phyloP scores from a whole-genome alignment of 2,113 vertebrate species.

The Zapornia atra region DNA sequence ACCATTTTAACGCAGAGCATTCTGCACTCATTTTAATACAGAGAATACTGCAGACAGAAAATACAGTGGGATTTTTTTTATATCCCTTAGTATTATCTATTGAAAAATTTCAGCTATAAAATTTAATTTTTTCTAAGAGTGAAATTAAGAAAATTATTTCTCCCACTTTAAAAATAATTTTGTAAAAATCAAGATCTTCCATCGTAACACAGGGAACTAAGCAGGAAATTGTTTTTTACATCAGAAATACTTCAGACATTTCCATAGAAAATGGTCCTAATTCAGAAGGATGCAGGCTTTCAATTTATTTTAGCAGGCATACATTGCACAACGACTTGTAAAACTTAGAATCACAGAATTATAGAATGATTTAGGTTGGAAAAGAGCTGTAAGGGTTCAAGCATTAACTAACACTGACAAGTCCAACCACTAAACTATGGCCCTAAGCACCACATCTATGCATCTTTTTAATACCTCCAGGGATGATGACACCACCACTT shows the following conservation, averaged over 20 bases:
- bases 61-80: not conserved
- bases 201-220: not conserved
- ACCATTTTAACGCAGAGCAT: not conserved
- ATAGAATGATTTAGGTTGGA: not conserved
- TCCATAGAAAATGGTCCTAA: not conserved
- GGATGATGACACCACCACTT: too few relatives aligned
- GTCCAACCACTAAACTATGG: not conserved
- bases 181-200: not conserved
- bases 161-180: not conserved
- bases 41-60: not conserved
- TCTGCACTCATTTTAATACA: not conserved
- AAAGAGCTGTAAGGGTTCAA: not conserved
- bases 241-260: not conserved
- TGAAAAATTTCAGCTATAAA: not conserved
- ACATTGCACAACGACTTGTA: not conserved
- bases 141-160: not conserved
- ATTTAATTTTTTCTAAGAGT: not conserved
- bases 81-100: not conserved
- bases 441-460: not conserved
- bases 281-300: not conserved
- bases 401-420: not conserved
- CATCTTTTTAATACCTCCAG: not conserved
- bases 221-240: not conserved
- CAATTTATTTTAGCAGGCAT: not conserved
- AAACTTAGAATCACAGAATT: not conserved